phyloP scores from a whole-genome alignment of 2,113 vertebrate genomes.

The Puma concolor region DNA sequence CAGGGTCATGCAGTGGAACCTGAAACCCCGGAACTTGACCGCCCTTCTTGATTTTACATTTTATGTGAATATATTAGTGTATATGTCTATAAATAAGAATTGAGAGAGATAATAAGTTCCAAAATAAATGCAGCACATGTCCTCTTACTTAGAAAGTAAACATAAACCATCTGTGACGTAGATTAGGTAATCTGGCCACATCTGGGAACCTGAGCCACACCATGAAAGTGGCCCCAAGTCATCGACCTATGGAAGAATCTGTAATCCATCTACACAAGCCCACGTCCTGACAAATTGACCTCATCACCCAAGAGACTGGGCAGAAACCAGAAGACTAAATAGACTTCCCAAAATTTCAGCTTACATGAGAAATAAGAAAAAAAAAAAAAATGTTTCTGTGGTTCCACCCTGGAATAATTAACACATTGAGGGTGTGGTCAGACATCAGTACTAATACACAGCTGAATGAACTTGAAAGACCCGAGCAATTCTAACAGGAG shows the following conservation, averaged over 20 bases:
- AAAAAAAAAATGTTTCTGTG: background rate
- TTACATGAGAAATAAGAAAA: background rate
- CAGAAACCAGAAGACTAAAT: background rate
- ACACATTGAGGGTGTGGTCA: background rate
- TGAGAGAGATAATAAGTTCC: background rate
- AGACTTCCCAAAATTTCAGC: background rate
- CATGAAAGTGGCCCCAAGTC: background rate
- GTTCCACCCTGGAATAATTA: background rate
- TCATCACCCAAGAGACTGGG: background rate
- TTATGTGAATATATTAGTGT: background rate
- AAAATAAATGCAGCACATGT: background rate
- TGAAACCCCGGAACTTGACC: background rate
- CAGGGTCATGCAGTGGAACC: accelerated
- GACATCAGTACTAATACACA: background rate
- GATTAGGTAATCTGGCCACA: background rate
- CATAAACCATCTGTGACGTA: background rate
- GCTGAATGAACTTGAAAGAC: background rate
- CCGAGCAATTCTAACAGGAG: background rate
- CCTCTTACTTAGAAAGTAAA: background rate
- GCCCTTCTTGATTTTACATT: background rate
- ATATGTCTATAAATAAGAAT: background rate
- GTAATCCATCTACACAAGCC: accelerated
- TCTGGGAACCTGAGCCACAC: background rate
- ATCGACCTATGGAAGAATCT: accelerated
- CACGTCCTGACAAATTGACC: background rate